phyloP scores from a whole-genome alignment of 2,113 vertebrate species.

The Notarius quadriscutis region DNA sequence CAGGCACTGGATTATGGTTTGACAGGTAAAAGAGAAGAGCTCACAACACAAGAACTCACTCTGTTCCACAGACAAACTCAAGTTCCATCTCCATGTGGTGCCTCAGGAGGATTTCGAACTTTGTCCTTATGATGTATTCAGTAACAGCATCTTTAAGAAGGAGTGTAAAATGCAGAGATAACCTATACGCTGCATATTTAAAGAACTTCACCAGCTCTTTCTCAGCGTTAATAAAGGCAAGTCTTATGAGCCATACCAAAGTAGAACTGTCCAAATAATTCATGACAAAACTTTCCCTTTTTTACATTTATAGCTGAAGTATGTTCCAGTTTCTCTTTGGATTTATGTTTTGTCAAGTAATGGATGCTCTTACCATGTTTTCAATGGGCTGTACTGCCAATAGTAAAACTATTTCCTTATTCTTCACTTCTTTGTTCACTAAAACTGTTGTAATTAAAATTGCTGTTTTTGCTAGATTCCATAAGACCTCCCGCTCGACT shows the following conservation, averaged over 20 bases:
- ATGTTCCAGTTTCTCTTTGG: neutral
- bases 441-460: neutral
- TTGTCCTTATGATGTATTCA: neutral
- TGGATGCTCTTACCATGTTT: neutral
- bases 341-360: neutral
- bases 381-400: neutral
- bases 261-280: neutral
- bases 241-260: neutral
- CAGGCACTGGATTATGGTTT: conserved; percentile 9
- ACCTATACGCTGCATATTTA: neutral
- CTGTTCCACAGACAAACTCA: conserved; percentile 4
- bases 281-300: neutral
- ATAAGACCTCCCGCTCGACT: neutral
- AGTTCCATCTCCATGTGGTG: neutral
- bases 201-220: conserved; percentile 9
- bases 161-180: neutral
- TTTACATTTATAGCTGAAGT: neutral
- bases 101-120: neutral
- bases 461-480: neutral
- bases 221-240: conserved; percentile 18
- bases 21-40: conserved; percentile 14
- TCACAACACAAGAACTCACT: conserved; percentile 1
- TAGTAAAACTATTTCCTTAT: no score
- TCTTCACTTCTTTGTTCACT: neutral
- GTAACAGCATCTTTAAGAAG: neutral